These are phyloP conservation scores for Drosophila azteca DNA, from an alignment of 1,140 invertebrate species.

Conservation along the genomic window DNA sequence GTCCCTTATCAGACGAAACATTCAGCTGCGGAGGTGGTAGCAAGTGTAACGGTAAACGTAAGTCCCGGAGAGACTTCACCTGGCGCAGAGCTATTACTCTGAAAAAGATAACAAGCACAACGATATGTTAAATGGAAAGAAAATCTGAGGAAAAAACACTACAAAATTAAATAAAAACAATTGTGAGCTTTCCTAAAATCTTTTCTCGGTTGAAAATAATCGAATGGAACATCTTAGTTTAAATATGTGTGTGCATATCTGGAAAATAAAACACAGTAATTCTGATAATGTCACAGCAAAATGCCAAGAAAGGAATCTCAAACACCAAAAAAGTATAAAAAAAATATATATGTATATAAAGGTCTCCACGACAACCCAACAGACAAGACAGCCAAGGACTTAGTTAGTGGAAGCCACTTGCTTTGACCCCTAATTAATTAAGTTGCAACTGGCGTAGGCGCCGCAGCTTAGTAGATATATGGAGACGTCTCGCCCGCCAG, in stretches of 20 bases:
- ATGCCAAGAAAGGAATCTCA: neutral
- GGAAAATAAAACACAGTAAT: neutral
- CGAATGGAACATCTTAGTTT: too few relatives aligned
- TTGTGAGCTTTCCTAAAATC: neutral
- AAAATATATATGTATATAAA: neutral
- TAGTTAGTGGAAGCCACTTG: conserved; percentile 41
- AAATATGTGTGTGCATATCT: too few relatives aligned
- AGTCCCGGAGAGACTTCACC: too few relatives aligned
- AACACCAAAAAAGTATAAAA: conserved; percentile 2
- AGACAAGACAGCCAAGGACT: neutral
- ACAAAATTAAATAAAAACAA: neutral
- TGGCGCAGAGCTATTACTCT: neutral
- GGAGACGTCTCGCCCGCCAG: conserved; percentile 27
- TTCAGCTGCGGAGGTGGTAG: neutral
- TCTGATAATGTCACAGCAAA: conserved; percentile 22
- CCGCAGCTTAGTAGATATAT: conserved; percentile 41
- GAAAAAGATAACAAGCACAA: neutral
- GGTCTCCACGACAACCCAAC: neutral
- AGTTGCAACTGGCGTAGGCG: conserved; percentile 18
- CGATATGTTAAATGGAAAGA: neutral
- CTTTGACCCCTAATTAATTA: conserved; percentile 51
- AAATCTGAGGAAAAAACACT: neutral
- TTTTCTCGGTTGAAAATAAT: too few relatives aligned
- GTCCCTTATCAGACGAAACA: conserved; percentile 9
- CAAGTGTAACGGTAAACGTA: too few relatives aligned